Conservation (phyloP, 2,888 invertebrate species). For the Acleris laterana region DNA sequence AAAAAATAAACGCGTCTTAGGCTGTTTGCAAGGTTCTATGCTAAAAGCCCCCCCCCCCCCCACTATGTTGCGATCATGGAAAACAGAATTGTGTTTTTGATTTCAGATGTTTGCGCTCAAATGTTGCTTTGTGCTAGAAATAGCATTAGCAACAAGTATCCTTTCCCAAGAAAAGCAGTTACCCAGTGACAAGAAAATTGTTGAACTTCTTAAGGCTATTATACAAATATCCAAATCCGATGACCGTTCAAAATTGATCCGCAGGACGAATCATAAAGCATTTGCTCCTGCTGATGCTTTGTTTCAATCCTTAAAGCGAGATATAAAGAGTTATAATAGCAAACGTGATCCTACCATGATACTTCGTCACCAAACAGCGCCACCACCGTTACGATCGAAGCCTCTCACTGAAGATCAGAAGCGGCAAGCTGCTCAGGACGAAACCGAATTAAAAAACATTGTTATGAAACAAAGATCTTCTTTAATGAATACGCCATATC, state of each 20-base stretch:
- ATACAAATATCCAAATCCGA: neutral
- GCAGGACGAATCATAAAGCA: neutral
- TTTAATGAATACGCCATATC: constrained; percentile 52
- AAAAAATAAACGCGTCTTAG: too few species aligned
- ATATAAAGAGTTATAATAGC: neutral
- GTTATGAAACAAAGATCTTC: constrained; percentile 48
- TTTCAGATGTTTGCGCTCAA: constrained; percentile 17
- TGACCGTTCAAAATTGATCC: neutral
- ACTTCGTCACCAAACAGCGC: neutral
- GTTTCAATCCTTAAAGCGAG: neutral
- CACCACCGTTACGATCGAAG: neutral
- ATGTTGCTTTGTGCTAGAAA: constrained; percentile 10
- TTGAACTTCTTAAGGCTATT: neutral
- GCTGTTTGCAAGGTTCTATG: too few species aligned
- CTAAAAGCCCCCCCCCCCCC: too few species aligned
- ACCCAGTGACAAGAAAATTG: neutral
- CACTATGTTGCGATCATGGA: too few species aligned
- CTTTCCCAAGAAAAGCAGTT: neutral
- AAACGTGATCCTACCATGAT: neutral
- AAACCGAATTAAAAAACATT: constrained; percentile 48
- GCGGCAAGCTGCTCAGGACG: constrained; percentile 40
- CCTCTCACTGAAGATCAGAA: neutral
- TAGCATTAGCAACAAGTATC: constrained; percentile 11
- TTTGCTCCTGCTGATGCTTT: constrained; percentile 2
- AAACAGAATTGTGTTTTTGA: neutral